Percentiles rank a stretch among this genome's conserved stretches.
These are phyloP conservation scores for Lycopodina hypogea DNA, from an alignment of 37 sponge, comb jelly and placozoan genomes.

Conservation along the genomic window DNA sequence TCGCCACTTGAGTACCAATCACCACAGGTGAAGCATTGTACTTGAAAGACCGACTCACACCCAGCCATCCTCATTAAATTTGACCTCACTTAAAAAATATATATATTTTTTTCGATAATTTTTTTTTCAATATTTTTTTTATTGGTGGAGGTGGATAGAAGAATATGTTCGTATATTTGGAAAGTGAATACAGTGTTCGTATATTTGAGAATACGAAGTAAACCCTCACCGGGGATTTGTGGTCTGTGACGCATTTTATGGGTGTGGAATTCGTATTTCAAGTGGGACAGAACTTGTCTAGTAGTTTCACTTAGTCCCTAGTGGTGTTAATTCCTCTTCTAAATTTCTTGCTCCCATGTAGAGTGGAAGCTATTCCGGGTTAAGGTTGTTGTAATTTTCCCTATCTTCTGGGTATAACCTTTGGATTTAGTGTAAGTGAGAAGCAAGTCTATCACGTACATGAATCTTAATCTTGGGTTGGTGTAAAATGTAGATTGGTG, in stretches of 20 bases:
- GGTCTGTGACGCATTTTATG: not conserved
- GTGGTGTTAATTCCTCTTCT: not conserved
- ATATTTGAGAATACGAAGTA: not conserved
- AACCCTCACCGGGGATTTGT: not conserved
- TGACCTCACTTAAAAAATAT: no score
- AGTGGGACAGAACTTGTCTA: not conserved
- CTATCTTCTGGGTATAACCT: not conserved
- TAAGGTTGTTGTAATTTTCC: not conserved
- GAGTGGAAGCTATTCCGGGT: not conserved
- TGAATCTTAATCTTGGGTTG: no score
- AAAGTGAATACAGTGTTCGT: not conserved
- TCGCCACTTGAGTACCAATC: constrained; percentile 48
- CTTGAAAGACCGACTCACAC: constrained; percentile 16
- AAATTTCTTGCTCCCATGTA: not conserved
- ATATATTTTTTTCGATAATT: not conserved
- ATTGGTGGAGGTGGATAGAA: not conserved
- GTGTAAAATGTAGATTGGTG: not conserved
- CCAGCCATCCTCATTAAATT: not conserved
- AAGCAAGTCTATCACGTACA: not conserved
- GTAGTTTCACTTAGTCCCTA: not conserved
- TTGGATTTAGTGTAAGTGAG: not conserved
- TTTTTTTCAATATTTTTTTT: not conserved
- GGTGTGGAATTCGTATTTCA: constrained; percentile 1
- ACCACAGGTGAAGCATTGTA: constrained; percentile 72
- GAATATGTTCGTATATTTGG: not conserved